These are phyloP conservation scores for Rhineura floridana DNA, from an alignment of 2,113 vertebrate genomes.

Conservation along the genomic window DNA sequence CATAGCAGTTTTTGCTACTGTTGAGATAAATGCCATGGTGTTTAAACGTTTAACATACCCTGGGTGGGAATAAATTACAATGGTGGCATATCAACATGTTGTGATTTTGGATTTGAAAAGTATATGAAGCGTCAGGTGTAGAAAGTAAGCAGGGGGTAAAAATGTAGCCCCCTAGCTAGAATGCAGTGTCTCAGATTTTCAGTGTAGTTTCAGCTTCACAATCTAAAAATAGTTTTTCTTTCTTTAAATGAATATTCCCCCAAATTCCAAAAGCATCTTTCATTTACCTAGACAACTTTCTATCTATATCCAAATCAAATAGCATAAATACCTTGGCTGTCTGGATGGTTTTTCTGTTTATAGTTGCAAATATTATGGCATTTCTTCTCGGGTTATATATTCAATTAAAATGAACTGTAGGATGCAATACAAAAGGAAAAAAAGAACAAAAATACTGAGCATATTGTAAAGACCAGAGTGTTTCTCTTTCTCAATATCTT, in stretches of 20 bases:
- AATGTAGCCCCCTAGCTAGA: background rate
- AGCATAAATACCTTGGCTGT: background rate
- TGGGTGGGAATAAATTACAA: background rate
- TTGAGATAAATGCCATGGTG: background rate
- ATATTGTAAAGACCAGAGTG: background rate
- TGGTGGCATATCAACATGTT: background rate
- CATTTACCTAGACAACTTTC: background rate
- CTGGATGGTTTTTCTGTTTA: background rate
- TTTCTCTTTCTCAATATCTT: background rate
- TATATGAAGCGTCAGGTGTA: too few species aligned
- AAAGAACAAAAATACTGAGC: background rate
- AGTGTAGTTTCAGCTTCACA: background rate
- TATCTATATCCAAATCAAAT: background rate
- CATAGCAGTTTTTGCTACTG: background rate
- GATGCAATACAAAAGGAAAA: background rate
- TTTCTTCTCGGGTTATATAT: background rate
- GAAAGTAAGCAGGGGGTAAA: background rate
- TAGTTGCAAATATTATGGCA: background rate
- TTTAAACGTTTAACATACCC: background rate
- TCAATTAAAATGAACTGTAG: conserved; percentile 1
- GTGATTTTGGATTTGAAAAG: background rate
- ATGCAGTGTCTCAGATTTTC: background rate
- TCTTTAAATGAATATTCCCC: background rate
- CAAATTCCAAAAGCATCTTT: background rate
- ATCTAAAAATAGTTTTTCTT: background rate